phyloP scores from a whole-genome alignment of 2,888 invertebrate species.

The Hesperia comma region DNA sequence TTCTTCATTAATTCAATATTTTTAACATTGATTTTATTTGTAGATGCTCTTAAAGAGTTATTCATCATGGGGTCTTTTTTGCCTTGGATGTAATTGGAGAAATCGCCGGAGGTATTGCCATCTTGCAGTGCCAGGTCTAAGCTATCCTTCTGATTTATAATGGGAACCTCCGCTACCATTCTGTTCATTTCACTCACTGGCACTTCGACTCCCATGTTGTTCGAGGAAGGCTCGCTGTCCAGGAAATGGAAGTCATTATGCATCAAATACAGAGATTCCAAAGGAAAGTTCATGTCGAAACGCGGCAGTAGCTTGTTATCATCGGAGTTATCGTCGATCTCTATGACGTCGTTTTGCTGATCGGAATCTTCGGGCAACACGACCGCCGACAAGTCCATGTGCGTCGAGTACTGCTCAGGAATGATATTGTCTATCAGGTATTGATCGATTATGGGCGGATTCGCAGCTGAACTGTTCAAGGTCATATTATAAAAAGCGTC shows the following conservation, averaged over 20 bases:
- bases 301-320: constrained; percentile 74
- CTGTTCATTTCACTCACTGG: constrained; percentile 64
- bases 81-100: constrained; percentile 68
- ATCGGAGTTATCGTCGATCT: constrained; percentile 79
- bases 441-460: constrained; percentile 70
- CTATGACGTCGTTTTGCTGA: constrained; percentile 74
- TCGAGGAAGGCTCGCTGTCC: constrained; percentile 66
- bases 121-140: constrained; percentile 55
- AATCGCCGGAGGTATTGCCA: constrained; percentile 52
- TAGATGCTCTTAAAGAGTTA: constrained; percentile 67
- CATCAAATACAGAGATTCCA: constrained; percentile 74
- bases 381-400: constrained; percentile 67
- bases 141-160: constrained; percentile 65
- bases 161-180: constrained; percentile 68
- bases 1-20: constrained; percentile 81
- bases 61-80: constrained; percentile 80
- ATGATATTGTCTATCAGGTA: constrained; percentile 75
- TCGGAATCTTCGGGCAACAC: constrained; percentile 65
- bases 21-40: constrained; percentile 78
- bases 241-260: constrained; percentile 77
- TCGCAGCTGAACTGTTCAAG: constrained; percentile 55
- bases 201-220: constrained; percentile 56
- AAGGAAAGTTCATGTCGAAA: constrained; percentile 73
- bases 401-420: constrained; percentile 70
- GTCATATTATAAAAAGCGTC: constrained; percentile 71